These are phyloP conservation scores for Eilema sororculum DNA, from an alignment of 2,888 invertebrate genomes.

Conservation along the genomic window DNA sequence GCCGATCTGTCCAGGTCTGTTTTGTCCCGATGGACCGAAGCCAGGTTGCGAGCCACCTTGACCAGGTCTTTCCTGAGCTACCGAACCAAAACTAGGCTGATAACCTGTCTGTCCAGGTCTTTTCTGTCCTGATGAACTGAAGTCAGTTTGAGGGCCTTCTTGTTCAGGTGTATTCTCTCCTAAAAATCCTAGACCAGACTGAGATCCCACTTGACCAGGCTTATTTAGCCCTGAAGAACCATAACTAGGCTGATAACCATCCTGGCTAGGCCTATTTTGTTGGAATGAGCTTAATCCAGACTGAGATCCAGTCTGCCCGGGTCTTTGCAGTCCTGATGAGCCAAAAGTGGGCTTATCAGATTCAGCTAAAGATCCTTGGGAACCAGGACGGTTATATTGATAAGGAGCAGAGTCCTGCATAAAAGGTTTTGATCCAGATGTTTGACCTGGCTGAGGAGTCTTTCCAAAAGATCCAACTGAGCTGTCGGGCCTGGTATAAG, in stretches of 20 bases:
- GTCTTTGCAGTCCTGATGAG: not conserved
- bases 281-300: slow-evolving; percentile 22
- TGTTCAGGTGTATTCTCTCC: not conserved
- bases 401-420: slow-evolving; percentile 55
- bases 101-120: slow-evolving; percentile 27
- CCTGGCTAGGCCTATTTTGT: slow-evolving; percentile 1
- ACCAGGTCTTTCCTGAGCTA: not conserved
- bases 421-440: slow-evolving; percentile 32
- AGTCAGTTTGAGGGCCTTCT: not conserved
- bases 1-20: slow-evolving; percentile 28
- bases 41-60: not conserved
- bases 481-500: slow-evolving; percentile 9
- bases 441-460: slow-evolving; percentile 22
- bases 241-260: slow-evolving; percentile 27
- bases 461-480: slow-evolving; percentile 30
- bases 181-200: not conserved
- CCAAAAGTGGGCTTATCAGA: slow-evolving; percentile 8
- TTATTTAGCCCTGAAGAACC: slow-evolving; percentile 1
- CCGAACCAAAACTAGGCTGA: slow-evolving; percentile 17
- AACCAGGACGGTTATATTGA: slow-evolving; percentile 58
- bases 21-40: slow-evolving; percentile 13
- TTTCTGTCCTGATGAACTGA: slow-evolving; percentile 15
- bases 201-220: slow-evolving; percentile 3
- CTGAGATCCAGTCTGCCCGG: slow-evolving; percentile 23
- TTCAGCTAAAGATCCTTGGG: slow-evolving; percentile 8